A percentile compares a stretch with the other conserved stretches of the same genome.
These are phyloP conservation scores for Pristionchus arcanus DNA, from an alignment of 2,888 invertebrate species.

Conservation along the genomic window DNA sequence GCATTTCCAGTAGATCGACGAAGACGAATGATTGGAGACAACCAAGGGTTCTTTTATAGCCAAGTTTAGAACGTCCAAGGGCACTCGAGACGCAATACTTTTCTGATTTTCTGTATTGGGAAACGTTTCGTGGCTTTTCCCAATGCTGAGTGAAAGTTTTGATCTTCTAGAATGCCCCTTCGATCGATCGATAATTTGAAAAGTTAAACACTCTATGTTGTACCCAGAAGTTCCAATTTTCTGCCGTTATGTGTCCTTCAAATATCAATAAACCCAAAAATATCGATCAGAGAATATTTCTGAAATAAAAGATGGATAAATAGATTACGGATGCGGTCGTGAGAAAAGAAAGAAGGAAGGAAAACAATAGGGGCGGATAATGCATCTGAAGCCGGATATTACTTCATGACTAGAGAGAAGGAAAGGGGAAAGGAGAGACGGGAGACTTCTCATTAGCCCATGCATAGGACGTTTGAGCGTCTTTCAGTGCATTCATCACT, in stretches of 20 bases:
- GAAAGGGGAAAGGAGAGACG: not conserved
- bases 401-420: not conserved
- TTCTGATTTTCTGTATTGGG: not conserved
- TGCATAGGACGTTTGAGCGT: not conserved
- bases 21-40: not conserved
- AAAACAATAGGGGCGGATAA: conserved; percentile 16
- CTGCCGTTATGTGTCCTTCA: not conserved
- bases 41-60: not conserved
- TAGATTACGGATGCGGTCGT: not conserved
- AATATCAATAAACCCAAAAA: not conserved
- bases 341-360: not conserved
- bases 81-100: not conserved
- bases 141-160: not conserved
- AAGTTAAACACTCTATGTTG: not conserved
- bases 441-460: not conserved
- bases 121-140: not conserved
- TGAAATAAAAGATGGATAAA: conserved; percentile 20
- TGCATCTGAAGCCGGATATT: conserved; percentile 12
- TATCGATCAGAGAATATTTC: not conserved
- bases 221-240: not conserved
- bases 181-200: too few relatives aligned
- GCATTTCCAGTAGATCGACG: not conserved
- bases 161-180: not conserved
- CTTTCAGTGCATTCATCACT: not conserved
- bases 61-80: not conserved